Base-by-base conservation (phyloP, 2,113 vertebrate genomes). In the Cairina moschata region DNA sequence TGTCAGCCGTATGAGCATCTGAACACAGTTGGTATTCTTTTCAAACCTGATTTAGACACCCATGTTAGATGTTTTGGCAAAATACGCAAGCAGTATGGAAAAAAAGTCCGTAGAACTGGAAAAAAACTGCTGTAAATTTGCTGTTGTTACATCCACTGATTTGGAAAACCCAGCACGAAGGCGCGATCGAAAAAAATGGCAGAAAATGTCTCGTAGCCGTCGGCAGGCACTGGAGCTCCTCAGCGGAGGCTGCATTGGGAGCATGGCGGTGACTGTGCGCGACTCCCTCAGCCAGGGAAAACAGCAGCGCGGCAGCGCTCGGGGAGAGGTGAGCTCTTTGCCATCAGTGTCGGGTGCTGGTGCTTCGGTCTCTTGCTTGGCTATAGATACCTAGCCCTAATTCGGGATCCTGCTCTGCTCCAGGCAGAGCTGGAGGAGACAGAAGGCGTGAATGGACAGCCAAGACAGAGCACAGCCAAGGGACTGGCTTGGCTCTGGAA, bases 371-470 rank as follows among this genome's bases (percentile, higher is more conserved):
- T 69, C 84, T 88, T 88, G 69, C 63, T 91, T 96, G 90, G 89
- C 91, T 78, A 11, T 52, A 62, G 93, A 76, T 38, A 75, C 50
- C 87, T 79, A 72, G 25, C 88, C 62, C 59, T 65, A 46, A 66
- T 85, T 95, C 91, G 84, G 58, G 77, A 90, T 95, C 56, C 73
- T 78, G 91, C 0, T 5, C 88, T 91, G 52, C 92, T 97, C 93
- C 88, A 95, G 88, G 95, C 94, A 76, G 95, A 96, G 91, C 95
- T 97, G 96, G 95, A 97, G 96, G 96, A 97, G 97, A 96, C 97
- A 97, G 97, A 97, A 97, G 96, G 95, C 69, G 54, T 97, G 95
- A 97, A 97, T 96, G 96, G 97, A 95, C 96, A 96, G 97, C 97
- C 97, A 97, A 97, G 94, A 75, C 63, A 0, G 29, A 95, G 94